Percentiles rank a stretch among this genome's conserved stretches.
phyloP scores from a whole-genome alignment of 2,888 invertebrate species.

The Sphecodes monilicornis region DNA sequence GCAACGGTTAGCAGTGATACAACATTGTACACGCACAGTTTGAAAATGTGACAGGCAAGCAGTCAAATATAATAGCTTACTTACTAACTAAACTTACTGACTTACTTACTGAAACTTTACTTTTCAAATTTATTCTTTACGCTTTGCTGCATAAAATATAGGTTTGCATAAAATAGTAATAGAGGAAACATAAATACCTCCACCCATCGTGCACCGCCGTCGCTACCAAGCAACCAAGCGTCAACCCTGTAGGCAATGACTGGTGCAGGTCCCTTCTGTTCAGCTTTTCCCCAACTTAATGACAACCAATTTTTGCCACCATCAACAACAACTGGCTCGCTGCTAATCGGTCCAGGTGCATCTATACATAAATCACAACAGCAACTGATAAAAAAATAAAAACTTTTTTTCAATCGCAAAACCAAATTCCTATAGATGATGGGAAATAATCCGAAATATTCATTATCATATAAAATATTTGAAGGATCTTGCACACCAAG shows the following conservation, averaged over 20 bases:
- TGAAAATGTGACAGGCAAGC: conserved; percentile 2
- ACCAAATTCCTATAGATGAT: not conserved
- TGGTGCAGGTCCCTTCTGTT: conserved; percentile 89
- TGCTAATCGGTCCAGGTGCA: conserved; percentile 92
- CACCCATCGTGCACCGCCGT: conserved; percentile 93
- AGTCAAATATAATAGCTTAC: conserved; percentile 7
- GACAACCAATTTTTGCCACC: conserved; percentile 94
- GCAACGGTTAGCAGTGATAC: not conserved
- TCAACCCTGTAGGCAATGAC: conserved; percentile 94
- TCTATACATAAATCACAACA: conserved; percentile 83
- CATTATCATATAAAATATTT: not conserved
- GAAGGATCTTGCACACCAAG: not conserved
- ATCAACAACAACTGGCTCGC: conserved; percentile 91
- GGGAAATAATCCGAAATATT: not conserved
- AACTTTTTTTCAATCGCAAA: not conserved
- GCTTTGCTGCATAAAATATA: not conserved
- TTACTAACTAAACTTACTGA: too few relatives aligned
- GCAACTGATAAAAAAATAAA: not conserved
- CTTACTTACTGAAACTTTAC: too few relatives aligned
- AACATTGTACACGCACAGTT: not conserved
- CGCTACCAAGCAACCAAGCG: conserved; percentile 91
- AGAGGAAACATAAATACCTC: conserved; percentile 84
- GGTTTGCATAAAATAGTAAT: not conserved
- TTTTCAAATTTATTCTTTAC: not conserved
- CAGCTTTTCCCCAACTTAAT: conserved; percentile 93